Evolutionary conservation across 2,113 vertebrate species (phyloP), one percentile per base, ranked within the genome.

Genomic region (Periophthalmus modestus): DNA sequence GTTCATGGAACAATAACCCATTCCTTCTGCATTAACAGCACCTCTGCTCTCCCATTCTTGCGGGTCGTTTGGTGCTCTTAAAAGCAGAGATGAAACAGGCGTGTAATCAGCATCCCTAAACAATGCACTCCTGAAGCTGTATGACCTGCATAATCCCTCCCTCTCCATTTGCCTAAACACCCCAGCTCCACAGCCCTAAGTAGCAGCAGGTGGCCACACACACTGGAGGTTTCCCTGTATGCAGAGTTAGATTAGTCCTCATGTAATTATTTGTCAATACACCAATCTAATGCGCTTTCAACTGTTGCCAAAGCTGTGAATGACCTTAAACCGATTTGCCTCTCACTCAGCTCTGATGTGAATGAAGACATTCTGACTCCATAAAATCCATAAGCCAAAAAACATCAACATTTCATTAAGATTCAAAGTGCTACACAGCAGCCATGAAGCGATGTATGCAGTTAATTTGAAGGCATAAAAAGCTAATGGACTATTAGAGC

Each of bases 401-500:
- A 90, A 65, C 33, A 65, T 39, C 77, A 90, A 83, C 87, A 86
- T 78, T 88, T 86, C 75, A 90, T 90, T 86, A 90, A 80, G 78
- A 86, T 84, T 85, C 84, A 85, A 79, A 81, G 69, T 71, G 84
- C 71, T 68, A 71, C 83, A 71, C 75, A 69, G 57, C 66, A 23
- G 57, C 80, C 68, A 69, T 87, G 85, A 92, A 89, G 83, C 63
- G 78, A 79, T 81, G 73, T 76, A 75, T 85, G 88, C 80, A 74
- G 87, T 90, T 91, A 86, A 92, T 91, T 91, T 11, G 21, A 82
- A 79, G 73, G 78, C 87, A 82, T 87, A 83, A 90, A 89, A 82
- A 85, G 82, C 79, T 92, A 91, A 93, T 91, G 83, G 87, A 85
- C 78, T 90, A 85, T 89, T 86, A 87, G 77, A 79, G 80, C 68